These are phyloP conservation scores for Drosophila pseudotakahashii DNA, from an alignment of 2,888 invertebrate species.

Conservation along the genomic window DNA sequence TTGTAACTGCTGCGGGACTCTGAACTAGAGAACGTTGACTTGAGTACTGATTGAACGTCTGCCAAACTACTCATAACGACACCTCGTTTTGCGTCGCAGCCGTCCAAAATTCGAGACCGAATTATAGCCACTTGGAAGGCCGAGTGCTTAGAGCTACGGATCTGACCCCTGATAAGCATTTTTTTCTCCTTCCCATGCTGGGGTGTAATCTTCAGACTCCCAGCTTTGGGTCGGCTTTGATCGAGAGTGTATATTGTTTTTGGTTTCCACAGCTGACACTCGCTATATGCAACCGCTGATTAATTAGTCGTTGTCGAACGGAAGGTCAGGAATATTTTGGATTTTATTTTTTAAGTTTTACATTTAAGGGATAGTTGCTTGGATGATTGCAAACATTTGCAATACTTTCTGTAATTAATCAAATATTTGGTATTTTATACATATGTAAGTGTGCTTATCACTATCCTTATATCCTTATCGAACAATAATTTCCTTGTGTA, in stretches of 20 bases:
- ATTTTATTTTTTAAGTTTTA: no score
- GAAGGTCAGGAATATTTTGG: no score
- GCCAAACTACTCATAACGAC: conserved; percentile 19
- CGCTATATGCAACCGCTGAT: not conserved
- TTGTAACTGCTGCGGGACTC: conserved; percentile 35
- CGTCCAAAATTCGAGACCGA: conserved; percentile 4
- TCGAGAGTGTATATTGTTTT: no score
- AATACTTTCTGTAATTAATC: not conserved
- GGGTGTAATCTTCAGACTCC: not conserved
- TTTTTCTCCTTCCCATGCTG: conserved; percentile 5
- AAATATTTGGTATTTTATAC: not conserved
- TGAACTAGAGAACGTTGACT: conserved; percentile 40
- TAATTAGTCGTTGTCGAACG: not conserved
- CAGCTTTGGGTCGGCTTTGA: no score
- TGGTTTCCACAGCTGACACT: not conserved
- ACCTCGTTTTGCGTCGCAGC: conserved; percentile 54
- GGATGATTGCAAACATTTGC: no score
- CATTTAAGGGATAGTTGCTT: no score
- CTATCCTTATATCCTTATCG: not conserved
- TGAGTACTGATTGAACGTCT: conserved; percentile 44
- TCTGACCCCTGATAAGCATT: conserved; percentile 21
- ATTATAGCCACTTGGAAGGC: conserved; percentile 30
- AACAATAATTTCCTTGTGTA: not conserved
- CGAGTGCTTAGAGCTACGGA: conserved; percentile 4
- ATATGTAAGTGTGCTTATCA: not conserved